These are phyloP conservation scores for Sesia apiformis DNA, from an alignment of 2,888 invertebrate genomes.

Conservation along the genomic window DNA sequence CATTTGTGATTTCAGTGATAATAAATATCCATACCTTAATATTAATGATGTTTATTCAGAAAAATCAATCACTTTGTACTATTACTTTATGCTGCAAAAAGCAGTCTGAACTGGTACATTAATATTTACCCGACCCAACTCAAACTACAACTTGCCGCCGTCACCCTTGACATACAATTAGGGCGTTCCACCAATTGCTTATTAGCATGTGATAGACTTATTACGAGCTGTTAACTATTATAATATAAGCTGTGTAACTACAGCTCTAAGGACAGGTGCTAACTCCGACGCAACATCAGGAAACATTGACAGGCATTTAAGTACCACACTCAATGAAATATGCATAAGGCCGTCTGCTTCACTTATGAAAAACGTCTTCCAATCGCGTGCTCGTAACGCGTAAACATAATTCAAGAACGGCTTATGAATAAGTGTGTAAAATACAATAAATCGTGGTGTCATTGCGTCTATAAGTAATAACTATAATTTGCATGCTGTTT, in stretches of 20 bases:
- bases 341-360: slow-evolving; percentile 31
- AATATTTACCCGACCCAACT: too few relatives aligned
- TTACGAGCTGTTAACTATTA: not conserved
- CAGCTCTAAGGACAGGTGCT: not conserved
- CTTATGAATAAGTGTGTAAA: not conserved
- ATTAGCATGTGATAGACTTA: not conserved
- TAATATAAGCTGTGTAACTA: not conserved
- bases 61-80: too few relatives aligned
- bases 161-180: not conserved
- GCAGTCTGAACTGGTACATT: too few relatives aligned
- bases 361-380: slow-evolving; percentile 42
- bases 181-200: not conserved
- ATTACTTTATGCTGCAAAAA: too few relatives aligned
- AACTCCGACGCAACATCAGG: not conserved
- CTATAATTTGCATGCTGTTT: not conserved
- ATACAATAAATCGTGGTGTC: not conserved
- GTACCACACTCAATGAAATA: not conserved
- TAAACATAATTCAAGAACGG: not conserved
- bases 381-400: slow-evolving; percentile 17
- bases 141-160: slow-evolving; percentile 8
- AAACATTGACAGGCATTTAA: not conserved
- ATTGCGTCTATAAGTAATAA: not conserved
- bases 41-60: too few relatives aligned
- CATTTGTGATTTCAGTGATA: too few relatives aligned
- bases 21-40: too few relatives aligned